Evolutionary conservation across 1,140 invertebrate species (phyloP), one percentile per base, ranked within the genome.

Genomic region (Macrostomum lignano): DNA sequence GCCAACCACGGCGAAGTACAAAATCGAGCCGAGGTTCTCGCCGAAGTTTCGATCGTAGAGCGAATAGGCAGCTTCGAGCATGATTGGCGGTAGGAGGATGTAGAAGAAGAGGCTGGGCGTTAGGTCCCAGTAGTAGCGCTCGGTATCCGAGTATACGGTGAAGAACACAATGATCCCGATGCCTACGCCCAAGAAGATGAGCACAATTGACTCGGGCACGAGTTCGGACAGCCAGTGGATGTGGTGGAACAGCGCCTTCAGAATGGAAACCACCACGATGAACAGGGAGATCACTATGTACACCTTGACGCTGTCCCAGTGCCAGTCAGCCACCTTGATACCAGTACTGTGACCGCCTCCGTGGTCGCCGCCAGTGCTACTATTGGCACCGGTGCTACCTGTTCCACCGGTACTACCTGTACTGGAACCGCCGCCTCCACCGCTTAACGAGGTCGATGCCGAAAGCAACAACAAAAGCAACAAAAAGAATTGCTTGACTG

Each of bases 1-100:
- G 15, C 44, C 55, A 10, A 54, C 39, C 13, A 60, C 42, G 5
- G 55, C 52, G 35, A 52, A 42, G 3, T 55, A 35, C 7, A 56
- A 36, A 30, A 60, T 57, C 11, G 52, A 40, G 14, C 53, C 52
- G 20, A 58, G 28, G 38, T 58, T 56, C 5, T 33, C 32, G 4
- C 11, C 32, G 26, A 33, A 33, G 14, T 22, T 33, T 23, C 19
- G 10, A 10, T 13, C 26, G 26, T 33, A 33, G 10, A 33, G 32
- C 14, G 22, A 19, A 14, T 33, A 33, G 10, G 32, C 24, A 5
- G 32, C 24, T 20, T 33, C 32, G 4, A 33, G 20, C 4, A 33
- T 21, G 11, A 33, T 33, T 5, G 32, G 32, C 14, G 32, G 32
- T 3, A 33, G 19, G 10, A 33, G 20, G 20, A 22, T 17, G 4